phyloP scores from a whole-genome alignment of 1,140 invertebrate species.

The Hylaeus anthracinus region DNA sequence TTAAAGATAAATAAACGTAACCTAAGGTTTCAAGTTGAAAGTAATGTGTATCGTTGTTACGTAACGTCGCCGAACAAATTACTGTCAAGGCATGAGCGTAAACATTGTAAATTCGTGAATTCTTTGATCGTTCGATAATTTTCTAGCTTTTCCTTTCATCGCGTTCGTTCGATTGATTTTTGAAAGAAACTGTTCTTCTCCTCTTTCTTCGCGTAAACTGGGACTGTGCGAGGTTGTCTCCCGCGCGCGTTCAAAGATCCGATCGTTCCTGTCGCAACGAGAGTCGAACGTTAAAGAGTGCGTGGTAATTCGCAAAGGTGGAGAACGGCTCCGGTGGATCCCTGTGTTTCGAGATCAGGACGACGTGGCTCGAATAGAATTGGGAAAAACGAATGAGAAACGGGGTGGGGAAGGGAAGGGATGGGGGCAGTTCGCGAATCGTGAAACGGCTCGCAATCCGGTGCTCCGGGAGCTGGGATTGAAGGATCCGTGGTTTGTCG shows the following conservation, averaged over 20 bases:
- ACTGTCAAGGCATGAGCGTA: too few species aligned
- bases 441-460: slow-evolving; percentile 24
- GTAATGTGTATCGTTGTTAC: too few species aligned
- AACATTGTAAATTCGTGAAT: too few species aligned
- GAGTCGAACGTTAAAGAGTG: slow-evolving; percentile 6
- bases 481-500: slow-evolving; percentile 70
- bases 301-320: neutral
- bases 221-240: slow-evolving; percentile 7
- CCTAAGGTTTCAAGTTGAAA: too few species aligned
- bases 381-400: neutral
- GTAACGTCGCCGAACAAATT: too few species aligned
- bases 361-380: neutral
- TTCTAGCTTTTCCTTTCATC: too few species aligned
- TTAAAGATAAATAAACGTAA: too few species aligned
- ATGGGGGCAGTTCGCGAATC: slow-evolving; percentile 30
- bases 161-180: too few species aligned
- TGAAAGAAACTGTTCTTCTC: neutral
- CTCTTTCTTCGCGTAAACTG: neutral
- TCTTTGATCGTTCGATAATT: too few species aligned
- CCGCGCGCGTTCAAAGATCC: slow-evolving; percentile 10
- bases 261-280: slow-evolving; percentile 57
- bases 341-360: slow-evolving; percentile 42
- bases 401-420: neutral
- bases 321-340: slow-evolving; percentile 30
- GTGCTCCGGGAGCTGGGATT: slow-evolving; percentile 20